Percentiles rank a stretch among this genome's conserved stretches.
Conservation (phyloP, 1,140 invertebrate genomes). For the Caenorhabditis briggsae region DNA sequence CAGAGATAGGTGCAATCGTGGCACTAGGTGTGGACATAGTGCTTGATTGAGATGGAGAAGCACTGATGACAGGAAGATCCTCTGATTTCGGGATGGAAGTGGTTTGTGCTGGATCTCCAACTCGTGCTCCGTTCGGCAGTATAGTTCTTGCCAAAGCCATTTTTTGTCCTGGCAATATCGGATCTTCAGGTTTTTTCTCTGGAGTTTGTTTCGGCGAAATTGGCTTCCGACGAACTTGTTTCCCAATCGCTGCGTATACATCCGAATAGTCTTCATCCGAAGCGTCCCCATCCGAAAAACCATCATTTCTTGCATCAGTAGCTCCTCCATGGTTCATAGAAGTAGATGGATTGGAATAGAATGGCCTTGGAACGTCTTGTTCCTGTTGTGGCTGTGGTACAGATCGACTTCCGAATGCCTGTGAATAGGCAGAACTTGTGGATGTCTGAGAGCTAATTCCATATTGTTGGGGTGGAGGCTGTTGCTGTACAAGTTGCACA, state of each 20-base stretch:
- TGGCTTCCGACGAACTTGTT: neutral
- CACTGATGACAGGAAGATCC: too few relatives aligned
- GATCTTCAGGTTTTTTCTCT: neutral
- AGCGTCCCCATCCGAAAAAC: neutral
- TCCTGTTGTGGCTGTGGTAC: neutral
- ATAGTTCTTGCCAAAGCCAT: slow-evolving; percentile 23
- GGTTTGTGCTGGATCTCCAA: neutral
- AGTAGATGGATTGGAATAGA: slow-evolving; percentile 20
- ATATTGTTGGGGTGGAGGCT: neutral
- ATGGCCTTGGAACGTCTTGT: neutral
- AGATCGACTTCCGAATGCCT: neutral
- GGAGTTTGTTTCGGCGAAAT: neutral
- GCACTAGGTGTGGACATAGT: too few relatives aligned
- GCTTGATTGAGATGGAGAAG: too few relatives aligned
- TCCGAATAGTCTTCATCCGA: neutral
- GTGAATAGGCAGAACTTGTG: slow-evolving; percentile 17
- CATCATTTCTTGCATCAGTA: neutral
- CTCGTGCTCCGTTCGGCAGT: slow-evolving; percentile 21
- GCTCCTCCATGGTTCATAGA: neutral
- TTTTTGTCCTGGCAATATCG: slow-evolving; percentile 26
- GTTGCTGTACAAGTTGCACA: neutral
- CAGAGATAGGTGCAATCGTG: neutral
- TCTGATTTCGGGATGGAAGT: too few relatives aligned
- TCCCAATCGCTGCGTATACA: neutral
- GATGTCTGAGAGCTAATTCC: neutral